Evolutionary conservation across 2,888 invertebrate genomes (phyloP).

Genomic region (Leucoma salicis): DNA sequence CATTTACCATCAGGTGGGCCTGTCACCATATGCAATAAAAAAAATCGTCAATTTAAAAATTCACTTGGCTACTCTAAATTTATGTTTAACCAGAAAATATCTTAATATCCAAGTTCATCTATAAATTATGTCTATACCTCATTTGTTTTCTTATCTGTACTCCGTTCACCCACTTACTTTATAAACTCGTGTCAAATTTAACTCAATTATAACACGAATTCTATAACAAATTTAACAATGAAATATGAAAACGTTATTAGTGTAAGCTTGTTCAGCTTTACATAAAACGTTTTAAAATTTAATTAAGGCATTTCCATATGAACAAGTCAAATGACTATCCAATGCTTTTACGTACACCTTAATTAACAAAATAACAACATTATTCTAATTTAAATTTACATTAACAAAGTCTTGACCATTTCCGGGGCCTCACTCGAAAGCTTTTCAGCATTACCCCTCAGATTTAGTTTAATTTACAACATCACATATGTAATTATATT

Average conservation of each 20-base stretch:
- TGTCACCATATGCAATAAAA: too few species aligned
- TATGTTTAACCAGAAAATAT: too few species aligned
- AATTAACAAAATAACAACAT: slow-evolving; percentile 5
- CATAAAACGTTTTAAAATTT: slow-evolving; percentile 10
- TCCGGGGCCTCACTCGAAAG: slow-evolving; percentile 17
- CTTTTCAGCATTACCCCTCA: slow-evolving; percentile 21
- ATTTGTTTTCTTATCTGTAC: background rate
- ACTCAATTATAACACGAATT: slow-evolving; percentile 1
- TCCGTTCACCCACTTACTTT: background rate
- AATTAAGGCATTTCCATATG: slow-evolving; percentile 6
- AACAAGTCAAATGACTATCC: background rate
- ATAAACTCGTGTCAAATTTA: background rate
- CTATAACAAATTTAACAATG: slow-evolving; percentile 2
- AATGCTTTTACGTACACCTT: slow-evolving; percentile 1
- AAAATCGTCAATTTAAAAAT: too few species aligned
- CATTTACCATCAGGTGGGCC: too few species aligned
- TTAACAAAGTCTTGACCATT: slow-evolving; percentile 5
- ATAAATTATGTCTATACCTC: background rate
- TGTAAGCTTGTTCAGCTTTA: slow-evolving; percentile 3
- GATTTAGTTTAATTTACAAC: slow-evolving; percentile 19
- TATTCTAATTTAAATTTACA: slow-evolving; percentile 4
- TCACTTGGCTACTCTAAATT: too few species aligned
- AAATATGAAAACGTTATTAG: background rate
- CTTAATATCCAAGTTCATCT: too few species aligned
- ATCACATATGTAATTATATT: slow-evolving; percentile 13